Evolutionary conservation across 1,140 invertebrate genomes (phyloP).

Genomic region (Popillia japonica): DNA sequence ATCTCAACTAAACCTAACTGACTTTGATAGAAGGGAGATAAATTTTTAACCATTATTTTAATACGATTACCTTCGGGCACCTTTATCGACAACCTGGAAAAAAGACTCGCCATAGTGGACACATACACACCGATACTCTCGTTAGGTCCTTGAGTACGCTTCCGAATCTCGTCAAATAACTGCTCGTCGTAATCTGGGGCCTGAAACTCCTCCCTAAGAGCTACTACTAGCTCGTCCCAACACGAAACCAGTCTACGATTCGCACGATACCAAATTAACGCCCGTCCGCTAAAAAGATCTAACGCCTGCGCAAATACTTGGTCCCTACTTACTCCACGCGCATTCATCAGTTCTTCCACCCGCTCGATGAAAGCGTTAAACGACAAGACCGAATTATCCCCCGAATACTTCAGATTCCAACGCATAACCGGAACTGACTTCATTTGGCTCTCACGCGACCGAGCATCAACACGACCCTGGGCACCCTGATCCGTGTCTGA

Average conservation of each 20-base stretch:
- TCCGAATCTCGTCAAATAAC: slow-evolving; percentile 51
- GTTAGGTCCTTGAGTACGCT: slow-evolving; percentile 50
- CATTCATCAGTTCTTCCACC: slow-evolving; percentile 48
- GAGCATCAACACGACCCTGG: too few relatives aligned
- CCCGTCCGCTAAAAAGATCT: slow-evolving; percentile 20
- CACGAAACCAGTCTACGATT: not conserved
- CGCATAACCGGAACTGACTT: not conserved
- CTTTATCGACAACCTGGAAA: slow-evolving; percentile 48
- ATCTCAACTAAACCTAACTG: slow-evolving; percentile 39
- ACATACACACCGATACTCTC: slow-evolving; percentile 52
- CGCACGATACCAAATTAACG: not conserved
- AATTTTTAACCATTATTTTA: slow-evolving; percentile 51
- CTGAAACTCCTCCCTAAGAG: slow-evolving; percentile 46
- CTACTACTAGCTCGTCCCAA: slow-evolving; percentile 22
- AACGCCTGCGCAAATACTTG: slow-evolving; percentile 43
- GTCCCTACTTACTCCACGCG: slow-evolving; percentile 43
- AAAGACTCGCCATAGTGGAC: slow-evolving; percentile 53
- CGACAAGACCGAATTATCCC: slow-evolving; percentile 22
- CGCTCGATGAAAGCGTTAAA: slow-evolving; percentile 50
- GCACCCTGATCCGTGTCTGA: too few relatives aligned
- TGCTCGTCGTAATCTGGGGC: slow-evolving; percentile 51
- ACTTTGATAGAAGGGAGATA: slow-evolving; percentile 52
- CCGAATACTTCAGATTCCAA: not conserved
- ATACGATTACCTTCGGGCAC: slow-evolving; percentile 49
- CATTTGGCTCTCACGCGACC: not conserved